Evolutionary conservation across 2,113 vertebrate species (phyloP).

Genomic region (Ptychochromis oligacanthus): DNA sequence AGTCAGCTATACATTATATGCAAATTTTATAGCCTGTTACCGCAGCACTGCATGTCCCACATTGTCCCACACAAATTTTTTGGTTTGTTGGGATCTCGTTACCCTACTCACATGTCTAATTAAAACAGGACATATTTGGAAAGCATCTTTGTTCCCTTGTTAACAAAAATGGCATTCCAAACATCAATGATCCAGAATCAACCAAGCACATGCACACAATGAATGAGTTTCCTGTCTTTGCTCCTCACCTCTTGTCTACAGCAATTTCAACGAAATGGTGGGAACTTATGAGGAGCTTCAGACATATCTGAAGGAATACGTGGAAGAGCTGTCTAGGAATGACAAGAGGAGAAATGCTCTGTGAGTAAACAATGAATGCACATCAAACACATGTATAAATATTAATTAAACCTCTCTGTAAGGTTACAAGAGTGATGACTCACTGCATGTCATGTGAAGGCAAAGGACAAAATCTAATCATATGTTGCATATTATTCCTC

Average conservation of each 20-base stretch:
- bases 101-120: too few species aligned
- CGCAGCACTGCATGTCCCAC: too few species aligned
- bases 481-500: neutral
- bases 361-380: constrained; percentile 68
- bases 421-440: neutral
- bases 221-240: neutral
- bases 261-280: constrained; percentile 93
- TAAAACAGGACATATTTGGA: too few species aligned
- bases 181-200: too few species aligned
- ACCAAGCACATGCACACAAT: neutral
- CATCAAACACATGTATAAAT: neutral
- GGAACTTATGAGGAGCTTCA: constrained; percentile 94
- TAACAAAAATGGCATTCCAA: too few species aligned
- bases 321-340: constrained; percentile 85
- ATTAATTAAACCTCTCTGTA: neutral
- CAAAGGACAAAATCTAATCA: neutral
- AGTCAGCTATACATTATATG: too few species aligned
- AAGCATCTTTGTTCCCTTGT: too few species aligned
- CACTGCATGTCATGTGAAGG: too few species aligned
- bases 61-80: too few species aligned
- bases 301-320: constrained; percentile 88
- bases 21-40: too few species aligned
- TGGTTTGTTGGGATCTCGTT: too few species aligned
- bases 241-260: constrained; percentile 43
- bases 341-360: constrained; percentile 86